phyloP scores from a whole-genome alignment of 2,113 vertebrate genomes.

The Pseudolaguvia tuberculata region DNA sequence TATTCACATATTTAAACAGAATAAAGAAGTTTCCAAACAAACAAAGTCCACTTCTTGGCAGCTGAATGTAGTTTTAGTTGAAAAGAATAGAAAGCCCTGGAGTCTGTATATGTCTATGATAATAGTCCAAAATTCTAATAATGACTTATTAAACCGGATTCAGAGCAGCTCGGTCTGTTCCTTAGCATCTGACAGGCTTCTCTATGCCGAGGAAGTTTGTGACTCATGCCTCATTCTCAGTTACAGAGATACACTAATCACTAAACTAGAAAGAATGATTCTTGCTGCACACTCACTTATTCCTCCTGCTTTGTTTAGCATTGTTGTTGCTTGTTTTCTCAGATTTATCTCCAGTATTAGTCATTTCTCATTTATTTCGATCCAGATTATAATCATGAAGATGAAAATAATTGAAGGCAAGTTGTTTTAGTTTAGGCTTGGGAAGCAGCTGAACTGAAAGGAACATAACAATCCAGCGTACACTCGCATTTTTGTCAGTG shows the following conservation, averaged over 20 bases:
- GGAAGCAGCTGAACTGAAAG: conserved; percentile 2
- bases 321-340: conserved; percentile 1
- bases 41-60: conserved; percentile 25
- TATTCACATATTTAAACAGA: conserved; percentile 6
- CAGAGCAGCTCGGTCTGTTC: conserved; percentile 31
- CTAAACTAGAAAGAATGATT: conserved; percentile 29
- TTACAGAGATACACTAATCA: conserved; percentile 53
- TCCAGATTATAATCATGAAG: conserved; percentile 3
- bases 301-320: conserved; percentile 12
- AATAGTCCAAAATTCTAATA: conserved; percentile 18
- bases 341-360: conserved; percentile 3
- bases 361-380: background rate
- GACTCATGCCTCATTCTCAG: conserved; percentile 31
- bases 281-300: background rate
- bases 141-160: conserved; percentile 43
- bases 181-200: conserved; percentile 2
- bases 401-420: background rate
- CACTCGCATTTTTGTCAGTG: background rate
- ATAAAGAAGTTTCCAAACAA: background rate
- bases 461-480: background rate
- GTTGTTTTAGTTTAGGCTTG: background rate
- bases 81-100: conserved; percentile 30
- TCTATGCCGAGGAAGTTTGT: conserved; percentile 44
- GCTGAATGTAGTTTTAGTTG: conserved; percentile 37
- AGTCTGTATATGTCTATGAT: conserved; percentile 1